Percentiles rank a stretch among this genome's conserved stretches.
Evolutionary conservation across 2,888 invertebrate species (phyloP).

Genomic region (Tetranychus truncatus): DNA sequence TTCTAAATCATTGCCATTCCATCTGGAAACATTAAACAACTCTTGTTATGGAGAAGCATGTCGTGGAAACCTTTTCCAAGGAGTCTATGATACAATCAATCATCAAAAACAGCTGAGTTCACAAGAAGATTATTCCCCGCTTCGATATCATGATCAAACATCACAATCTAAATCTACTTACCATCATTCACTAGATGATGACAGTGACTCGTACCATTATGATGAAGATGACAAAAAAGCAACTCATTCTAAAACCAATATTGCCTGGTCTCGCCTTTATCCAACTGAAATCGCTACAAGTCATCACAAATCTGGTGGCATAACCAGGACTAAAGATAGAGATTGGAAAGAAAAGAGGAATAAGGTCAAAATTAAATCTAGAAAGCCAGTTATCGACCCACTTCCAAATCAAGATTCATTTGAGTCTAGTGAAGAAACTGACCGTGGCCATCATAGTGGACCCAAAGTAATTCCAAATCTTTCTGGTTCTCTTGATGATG

Average conservation of each 20-base stretch:
- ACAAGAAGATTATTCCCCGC: neutral
- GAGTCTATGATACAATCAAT: neutral
- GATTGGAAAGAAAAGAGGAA: neutral
- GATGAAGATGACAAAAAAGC: neutral
- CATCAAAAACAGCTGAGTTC: neutral
- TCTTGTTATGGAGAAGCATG: neutral
- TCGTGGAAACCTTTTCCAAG: neutral
- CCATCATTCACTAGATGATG: neutral
- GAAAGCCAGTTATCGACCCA: too few relatives aligned
- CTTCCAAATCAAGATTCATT: too few relatives aligned
- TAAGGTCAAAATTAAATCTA: neutral
- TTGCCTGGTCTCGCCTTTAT: neutral
- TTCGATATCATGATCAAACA: neutral
- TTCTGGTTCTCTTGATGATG: too few relatives aligned
- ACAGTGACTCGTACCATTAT: neutral
- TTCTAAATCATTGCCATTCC: neutral
- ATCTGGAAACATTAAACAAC: neutral
- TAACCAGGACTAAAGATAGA: neutral
- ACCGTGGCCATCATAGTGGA: too few relatives aligned
- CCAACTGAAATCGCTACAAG: neutral
- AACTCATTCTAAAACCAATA: neutral
- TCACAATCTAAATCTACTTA: neutral
- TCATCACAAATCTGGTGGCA: neutral
- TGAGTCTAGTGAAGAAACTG: too few relatives aligned
- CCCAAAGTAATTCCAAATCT: too few relatives aligned